A percentile compares a stretch with the other conserved stretches of the same genome.
These are phyloP conservation scores for Toxonevra muliebris DNA, from an alignment of 2,888 invertebrate species.

Conservation along the genomic window DNA sequence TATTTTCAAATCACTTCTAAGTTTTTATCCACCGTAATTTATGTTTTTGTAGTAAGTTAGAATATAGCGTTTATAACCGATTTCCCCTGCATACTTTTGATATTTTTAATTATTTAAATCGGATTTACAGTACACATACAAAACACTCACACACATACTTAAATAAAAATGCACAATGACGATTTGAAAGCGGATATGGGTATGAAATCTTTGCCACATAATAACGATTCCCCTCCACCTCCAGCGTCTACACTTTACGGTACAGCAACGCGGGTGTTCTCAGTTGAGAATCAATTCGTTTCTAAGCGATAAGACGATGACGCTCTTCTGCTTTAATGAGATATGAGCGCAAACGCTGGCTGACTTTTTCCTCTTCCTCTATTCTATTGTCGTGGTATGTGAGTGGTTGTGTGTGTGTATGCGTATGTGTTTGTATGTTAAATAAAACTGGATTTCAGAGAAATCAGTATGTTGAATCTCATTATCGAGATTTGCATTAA, in stretches of 20 bases:
- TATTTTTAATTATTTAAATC: constrained; percentile 17
- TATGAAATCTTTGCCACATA: no score
- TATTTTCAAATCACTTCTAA: no score
- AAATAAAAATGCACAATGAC: neutral
- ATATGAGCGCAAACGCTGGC: no score
- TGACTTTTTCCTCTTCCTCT: no score
- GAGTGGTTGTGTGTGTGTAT: constrained; percentile 1
- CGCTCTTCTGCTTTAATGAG: neutral
- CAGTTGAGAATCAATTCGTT: constrained; percentile 7
- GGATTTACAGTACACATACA: neutral
- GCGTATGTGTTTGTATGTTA: neutral
- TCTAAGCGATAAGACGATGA: neutral
- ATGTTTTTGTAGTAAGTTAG: no score
- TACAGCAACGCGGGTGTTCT: neutral
- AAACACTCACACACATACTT: neutral
- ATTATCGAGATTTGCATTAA: constrained; percentile 9
- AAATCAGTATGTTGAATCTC: constrained; percentile 14
- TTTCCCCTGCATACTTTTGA: neutral
- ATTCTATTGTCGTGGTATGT: neutral
- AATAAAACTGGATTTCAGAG: no score
- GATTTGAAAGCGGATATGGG: neutral
- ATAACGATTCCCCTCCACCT: no score
- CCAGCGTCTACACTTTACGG: neutral
- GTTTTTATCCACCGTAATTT: no score
- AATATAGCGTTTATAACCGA: no score